Base-by-base conservation (phyloP, 1,140 invertebrate genomes). In the Sminthurinus signatus region DNA sequence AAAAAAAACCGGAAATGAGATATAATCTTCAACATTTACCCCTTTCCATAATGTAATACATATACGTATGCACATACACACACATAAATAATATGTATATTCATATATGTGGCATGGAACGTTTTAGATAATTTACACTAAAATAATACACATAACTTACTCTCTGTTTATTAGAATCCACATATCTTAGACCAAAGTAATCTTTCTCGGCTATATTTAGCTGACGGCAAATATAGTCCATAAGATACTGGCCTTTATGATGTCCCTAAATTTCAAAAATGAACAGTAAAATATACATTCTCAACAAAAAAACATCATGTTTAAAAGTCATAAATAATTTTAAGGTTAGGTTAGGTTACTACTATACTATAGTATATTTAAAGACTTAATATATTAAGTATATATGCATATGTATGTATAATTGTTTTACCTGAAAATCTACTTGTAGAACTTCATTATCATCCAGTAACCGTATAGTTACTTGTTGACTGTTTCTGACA, bases 351-450 rank as follows among this genome's bases (percentile, higher is more conserved):
- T n/a, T n/a, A n/a, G n/a, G n/a, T n/a, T n/a, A n/a, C n/a, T n/a
- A n/a, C n/a, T n/a, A n/a, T n/a, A n/a, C n/a, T n/a, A n/a, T n/a
- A n/a, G n/a, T n/a, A n/a, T n/a, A n/a, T n/a, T n/a, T n/a, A n/a
- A n/a, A n/a, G n/a, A n/a, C n/a, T n/a, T n/a, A n/a, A n/a, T n/a
- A n/a, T n/a, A n/a, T n/a, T n/a, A n/a, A n/a, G n/a, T n/a, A n/a
- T n/a, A n/a, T n/a, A n/a, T n/a, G n/a, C n/a, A n/a, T n/a, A n/a
- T n/a, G n/a, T n/a, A n/a, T n/a, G n/a, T n/a, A n/a, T n/a, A n/a
- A n/a, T n/a, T n/a, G n/a, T n/a, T n/a, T n/a, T 39, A 95, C 93
- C 85, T 93, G 91, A 83, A 96, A 96, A 83, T 94, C 91, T 78
- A 91, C 91, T 81, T 94, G 88, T 73, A 97, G 81, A 72, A 94